Conservation (phyloP, 2,797 vertebrate genomes). For the Rachycentron canadum region DNA sequence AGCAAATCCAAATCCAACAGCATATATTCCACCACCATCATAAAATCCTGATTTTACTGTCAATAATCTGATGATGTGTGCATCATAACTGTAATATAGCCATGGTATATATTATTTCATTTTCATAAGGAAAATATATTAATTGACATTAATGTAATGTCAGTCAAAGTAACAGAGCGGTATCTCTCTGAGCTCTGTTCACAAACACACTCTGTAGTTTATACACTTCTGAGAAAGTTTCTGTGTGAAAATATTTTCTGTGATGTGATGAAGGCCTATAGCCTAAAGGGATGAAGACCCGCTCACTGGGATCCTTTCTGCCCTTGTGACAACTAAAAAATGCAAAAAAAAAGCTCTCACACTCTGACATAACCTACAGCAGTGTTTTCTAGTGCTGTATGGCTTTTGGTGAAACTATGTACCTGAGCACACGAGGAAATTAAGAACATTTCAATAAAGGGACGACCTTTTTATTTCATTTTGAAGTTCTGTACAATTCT, state of each 20-base stretch:
- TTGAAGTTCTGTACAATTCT: constrained; percentile 83
- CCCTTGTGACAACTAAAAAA: background rate
- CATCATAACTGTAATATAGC: background rate
- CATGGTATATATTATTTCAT: background rate
- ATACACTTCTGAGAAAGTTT: background rate
- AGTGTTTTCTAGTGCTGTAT: background rate
- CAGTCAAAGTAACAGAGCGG: background rate
- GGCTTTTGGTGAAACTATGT: background rate
- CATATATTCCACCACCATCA: background rate
- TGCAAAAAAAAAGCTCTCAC: constrained; percentile 10
- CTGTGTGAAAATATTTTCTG: background rate
- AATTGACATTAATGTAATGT: background rate
- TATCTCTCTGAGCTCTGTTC: background rate
- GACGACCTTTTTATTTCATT: constrained; percentile 82
- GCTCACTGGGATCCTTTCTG: background rate
- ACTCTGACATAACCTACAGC: background rate
- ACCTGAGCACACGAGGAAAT: background rate
- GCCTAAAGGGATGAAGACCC: background rate
- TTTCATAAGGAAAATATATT: background rate
- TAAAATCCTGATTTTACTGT: background rate
- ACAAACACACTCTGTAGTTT: background rate
- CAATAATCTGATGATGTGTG: background rate
- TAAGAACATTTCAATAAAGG: constrained; percentile 65
- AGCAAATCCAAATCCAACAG: background rate
- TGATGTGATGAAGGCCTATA: background rate